Conservation (phyloP, 2,113 vertebrate genomes). For the Channa argus region DNA sequence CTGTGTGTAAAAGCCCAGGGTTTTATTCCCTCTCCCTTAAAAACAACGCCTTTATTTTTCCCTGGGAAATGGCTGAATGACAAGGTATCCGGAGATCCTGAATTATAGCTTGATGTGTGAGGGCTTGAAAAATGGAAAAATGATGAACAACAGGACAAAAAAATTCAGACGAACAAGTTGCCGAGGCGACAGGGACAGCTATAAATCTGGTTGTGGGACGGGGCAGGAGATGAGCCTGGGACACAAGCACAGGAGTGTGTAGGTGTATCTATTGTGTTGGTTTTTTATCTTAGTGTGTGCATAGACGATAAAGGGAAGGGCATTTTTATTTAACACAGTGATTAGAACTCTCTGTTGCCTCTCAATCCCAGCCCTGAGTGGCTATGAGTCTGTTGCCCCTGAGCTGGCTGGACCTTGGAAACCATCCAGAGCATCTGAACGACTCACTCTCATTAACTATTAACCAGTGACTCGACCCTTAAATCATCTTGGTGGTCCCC, state of each 20-base stretch:
- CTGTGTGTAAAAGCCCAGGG: conserved; percentile 45
- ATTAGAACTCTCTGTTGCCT: conserved; percentile 61
- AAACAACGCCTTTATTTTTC: conserved; percentile 51
- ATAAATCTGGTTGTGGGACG: conserved; percentile 71
- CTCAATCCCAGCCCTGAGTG: conserved; percentile 36
- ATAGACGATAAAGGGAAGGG: conserved; percentile 23
- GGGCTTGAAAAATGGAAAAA: conserved; percentile 77
- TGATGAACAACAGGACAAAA: conserved; percentile 73
- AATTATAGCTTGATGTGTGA: conserved; percentile 49
- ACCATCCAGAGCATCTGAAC: conserved; percentile 48
- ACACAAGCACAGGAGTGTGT: background rate
- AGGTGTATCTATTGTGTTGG: conserved; percentile 33
- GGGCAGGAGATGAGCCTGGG: conserved; percentile 59
- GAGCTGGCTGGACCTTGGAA: conserved; percentile 52
- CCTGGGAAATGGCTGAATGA: conserved; percentile 48
- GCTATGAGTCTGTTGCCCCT: conserved; percentile 33
- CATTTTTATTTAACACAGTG: conserved; percentile 60
- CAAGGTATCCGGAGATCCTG: conserved; percentile 58
- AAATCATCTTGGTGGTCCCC: conserved; percentile 70
- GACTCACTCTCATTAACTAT: conserved; percentile 73
- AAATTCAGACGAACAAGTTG: conserved; percentile 61
- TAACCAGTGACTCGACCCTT: conserved; percentile 67
- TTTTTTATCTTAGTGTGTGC: conserved; percentile 19
- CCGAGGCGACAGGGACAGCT: conserved; percentile 56
- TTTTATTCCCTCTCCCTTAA: conserved; percentile 36